phyloP scores from a whole-genome alignment of 2,113 vertebrate genomes.

The Benitochromis conjunctus region DNA sequence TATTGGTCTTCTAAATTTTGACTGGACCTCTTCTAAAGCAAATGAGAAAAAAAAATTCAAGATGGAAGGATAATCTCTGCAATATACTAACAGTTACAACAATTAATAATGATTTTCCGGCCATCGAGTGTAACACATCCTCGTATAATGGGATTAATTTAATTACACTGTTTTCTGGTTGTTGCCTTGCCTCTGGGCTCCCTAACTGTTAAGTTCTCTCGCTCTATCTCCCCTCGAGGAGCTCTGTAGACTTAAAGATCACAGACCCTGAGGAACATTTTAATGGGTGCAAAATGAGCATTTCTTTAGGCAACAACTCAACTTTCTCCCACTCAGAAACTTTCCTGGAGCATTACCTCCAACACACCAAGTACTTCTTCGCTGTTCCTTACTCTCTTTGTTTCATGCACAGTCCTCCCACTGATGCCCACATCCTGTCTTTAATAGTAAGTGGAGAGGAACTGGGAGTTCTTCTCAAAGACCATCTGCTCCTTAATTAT shows the following conservation, averaged over 20 bases:
- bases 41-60: background rate
- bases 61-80: background rate
- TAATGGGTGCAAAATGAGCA: conserved; percentile 57
- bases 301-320: conserved; percentile 56
- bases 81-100: background rate
- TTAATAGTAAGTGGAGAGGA: conserved; percentile 17
- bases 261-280: conserved; percentile 56
- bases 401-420: conserved; percentile 13
- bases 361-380: conserved; percentile 17
- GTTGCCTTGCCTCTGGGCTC: conserved; percentile 48
- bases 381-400: conserved; percentile 22
- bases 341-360: conserved; percentile 40
- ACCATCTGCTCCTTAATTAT: background rate
- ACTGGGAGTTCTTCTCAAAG: conserved; percentile 8
- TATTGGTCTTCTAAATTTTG: background rate
- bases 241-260: conserved; percentile 46
- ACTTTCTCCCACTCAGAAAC: conserved; percentile 59
- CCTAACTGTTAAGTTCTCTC: conserved; percentile 16
- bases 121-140: conserved; percentile 28
- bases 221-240: conserved; percentile 36
- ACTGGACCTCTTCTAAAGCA: background rate
- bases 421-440: conserved; percentile 1
- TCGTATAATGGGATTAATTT: conserved; percentile 41
- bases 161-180: conserved; percentile 52
- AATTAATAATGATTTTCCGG: conserved; percentile 26